Conservation (phyloP, 2,888 invertebrate genomes). For the Eilema depressum region DNA sequence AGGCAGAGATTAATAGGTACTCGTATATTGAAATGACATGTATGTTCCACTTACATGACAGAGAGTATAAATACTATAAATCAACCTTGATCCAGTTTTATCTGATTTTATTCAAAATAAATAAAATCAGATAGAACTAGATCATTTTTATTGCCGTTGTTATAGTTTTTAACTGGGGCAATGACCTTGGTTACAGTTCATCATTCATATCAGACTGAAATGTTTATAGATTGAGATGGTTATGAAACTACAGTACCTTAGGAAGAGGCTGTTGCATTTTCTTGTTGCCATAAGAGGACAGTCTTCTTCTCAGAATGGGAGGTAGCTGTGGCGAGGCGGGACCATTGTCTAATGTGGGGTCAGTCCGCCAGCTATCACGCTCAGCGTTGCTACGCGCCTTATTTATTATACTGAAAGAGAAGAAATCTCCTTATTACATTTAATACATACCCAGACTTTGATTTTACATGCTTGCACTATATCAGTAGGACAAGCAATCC, state of each 20-base stretch:
- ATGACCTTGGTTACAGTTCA: not conserved
- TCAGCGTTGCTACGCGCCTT: conserved; percentile 69
- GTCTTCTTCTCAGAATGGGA: conserved; percentile 81
- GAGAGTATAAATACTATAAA: not conserved
- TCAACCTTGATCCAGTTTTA: not conserved
- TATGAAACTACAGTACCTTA: conserved; percentile 59
- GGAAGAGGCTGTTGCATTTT: conserved; percentile 70
- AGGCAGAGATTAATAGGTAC: too few species aligned
- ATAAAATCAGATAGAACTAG: not conserved
- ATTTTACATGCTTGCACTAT: too few species aligned
- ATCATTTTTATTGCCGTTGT: not conserved
- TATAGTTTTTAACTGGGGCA: not conserved
- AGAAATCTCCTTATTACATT: too few species aligned
- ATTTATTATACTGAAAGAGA: conserved; percentile 76
- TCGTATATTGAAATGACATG: too few species aligned
- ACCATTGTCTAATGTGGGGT: conserved; percentile 69
- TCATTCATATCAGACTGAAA: not conserved
- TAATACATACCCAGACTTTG: too few species aligned
- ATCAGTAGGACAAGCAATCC: too few species aligned
- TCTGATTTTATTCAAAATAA: not conserved
- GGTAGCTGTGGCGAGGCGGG: conserved; percentile 79
- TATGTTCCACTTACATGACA: not conserved
- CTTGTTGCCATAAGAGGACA: conserved; percentile 83
- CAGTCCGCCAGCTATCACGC: conserved; percentile 64
- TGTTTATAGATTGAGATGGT: not conserved